Evolutionary conservation across 1,140 invertebrate genomes (phyloP).

Genomic region (Plutomurus gul): DNA sequence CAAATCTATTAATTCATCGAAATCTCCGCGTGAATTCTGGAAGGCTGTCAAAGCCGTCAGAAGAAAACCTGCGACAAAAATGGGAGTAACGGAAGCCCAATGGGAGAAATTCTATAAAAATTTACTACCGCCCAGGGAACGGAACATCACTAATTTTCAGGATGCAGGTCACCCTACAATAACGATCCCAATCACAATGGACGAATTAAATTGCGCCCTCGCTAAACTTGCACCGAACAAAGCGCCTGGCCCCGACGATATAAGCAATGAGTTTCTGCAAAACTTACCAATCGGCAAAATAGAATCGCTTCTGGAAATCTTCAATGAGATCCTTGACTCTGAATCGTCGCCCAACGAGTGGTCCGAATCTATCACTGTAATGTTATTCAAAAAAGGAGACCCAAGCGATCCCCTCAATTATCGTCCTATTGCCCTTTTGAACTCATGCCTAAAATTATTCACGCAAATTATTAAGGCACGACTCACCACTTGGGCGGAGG

Average conservation of each 20-base stretch:
- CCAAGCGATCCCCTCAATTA: conserved; percentile 49
- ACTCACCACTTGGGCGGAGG: conserved; percentile 22
- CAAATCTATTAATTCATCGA: background rate
- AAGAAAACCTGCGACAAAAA: background rate
- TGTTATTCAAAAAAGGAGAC: conserved; percentile 53
- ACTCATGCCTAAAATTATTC: conserved; percentile 52
- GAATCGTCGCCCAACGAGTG: background rate
- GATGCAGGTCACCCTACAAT: background rate
- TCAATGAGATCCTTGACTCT: background rate
- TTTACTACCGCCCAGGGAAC: background rate
- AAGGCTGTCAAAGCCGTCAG: background rate
- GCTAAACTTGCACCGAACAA: background rate
- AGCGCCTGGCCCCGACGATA: conserved; percentile 48
- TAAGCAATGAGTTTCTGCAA: conserved; percentile 29
- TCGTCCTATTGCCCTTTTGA: conserved; percentile 52
- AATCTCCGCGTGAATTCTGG: background rate
- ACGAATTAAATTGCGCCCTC: background rate
- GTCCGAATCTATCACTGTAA: background rate
- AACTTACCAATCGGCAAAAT: background rate
- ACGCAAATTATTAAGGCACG: conserved; percentile 49
- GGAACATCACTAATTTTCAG: background rate
- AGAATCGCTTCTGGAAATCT: background rate
- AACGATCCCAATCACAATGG: background rate
- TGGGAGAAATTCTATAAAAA: background rate
- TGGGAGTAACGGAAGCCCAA: background rate